A percentile compares a stretch with the other conserved stretches of the same genome.
Evolutionary conservation across 2,888 invertebrate genomes (phyloP).

Genomic region (Baccha elongata): DNA sequence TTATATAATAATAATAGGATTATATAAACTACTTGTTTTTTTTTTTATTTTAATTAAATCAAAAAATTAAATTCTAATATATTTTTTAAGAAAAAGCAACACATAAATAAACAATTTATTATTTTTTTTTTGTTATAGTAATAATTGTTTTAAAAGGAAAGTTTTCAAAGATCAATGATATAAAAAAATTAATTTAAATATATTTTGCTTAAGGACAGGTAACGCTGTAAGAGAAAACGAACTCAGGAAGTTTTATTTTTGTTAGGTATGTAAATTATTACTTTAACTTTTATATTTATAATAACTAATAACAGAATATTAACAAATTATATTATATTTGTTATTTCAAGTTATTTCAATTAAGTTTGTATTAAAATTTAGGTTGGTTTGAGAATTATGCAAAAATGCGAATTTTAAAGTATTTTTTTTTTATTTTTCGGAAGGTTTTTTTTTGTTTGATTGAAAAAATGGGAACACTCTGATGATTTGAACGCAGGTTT

Average conservation of each 20-base stretch:
- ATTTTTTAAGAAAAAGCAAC: constrained; percentile 66
- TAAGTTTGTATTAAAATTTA: background rate
- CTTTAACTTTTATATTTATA: constrained; percentile 33
- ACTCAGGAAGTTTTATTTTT: constrained; percentile 50
- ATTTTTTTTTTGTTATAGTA: constrained; percentile 33
- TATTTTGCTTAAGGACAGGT: constrained; percentile 74
- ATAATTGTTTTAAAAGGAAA: constrained; percentile 61
- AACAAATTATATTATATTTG: background rate
- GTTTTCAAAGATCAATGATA: constrained; percentile 65
- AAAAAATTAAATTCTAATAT: constrained; percentile 67
- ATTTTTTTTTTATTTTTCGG: background rate
- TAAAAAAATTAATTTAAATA: constrained; percentile 74
- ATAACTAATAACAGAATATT: constrained; percentile 8
- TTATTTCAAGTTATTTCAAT: no score
- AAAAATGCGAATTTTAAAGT: background rate
- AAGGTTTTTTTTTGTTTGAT: background rate
- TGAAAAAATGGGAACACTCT: no score
- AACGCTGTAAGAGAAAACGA: constrained; percentile 72
- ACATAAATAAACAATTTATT: constrained; percentile 59
- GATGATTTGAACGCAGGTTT: no score
- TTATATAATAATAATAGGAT: constrained; percentile 56
- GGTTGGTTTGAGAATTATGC: background rate
- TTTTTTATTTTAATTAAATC: constrained; percentile 54
- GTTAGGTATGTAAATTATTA: constrained; percentile 7
- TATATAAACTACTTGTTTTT: constrained; percentile 55